Base-by-base conservation (phyloP, 2,888 invertebrate genomes). In the Macrophya alboannulata region DNA sequence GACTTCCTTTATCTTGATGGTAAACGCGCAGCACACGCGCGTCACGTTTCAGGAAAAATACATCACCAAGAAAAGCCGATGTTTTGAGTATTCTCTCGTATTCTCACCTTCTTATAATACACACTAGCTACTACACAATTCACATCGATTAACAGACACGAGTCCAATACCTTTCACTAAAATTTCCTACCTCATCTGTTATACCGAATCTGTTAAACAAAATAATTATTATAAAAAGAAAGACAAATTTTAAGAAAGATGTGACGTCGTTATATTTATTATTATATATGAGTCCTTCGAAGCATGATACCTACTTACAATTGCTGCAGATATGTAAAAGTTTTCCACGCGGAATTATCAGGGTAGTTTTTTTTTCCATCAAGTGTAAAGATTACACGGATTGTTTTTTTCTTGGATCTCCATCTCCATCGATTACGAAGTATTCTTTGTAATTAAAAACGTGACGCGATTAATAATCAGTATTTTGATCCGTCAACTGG, bases 11-110 rank as follows among this genome's bases (percentile, higher is more conserved):
- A 21, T 72, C 72, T 72, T 45, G 72, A 43, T 72, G 17, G 31
- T 31, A 31, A 3, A 31, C 31, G 12, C 45, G 12, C 45, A 45
- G 43, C 45, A 10, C 45, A 31, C 45, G 45, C 45, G 45, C n/a
- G 45, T 15, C 21, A 74, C 45, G 43, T 45, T 74, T 74, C 72
- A 74, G 43, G 15, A 74, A 74, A 74, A 12, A 45, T 74, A 74
- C 21, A 43, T 43, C 45, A 45, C 21, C 4, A 10, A 0, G 72
- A 74, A 68, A 68, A 37, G 37, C 31, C 15, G 12, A 12, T 37
- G 21, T 45, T n/a, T n/a, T 45, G n/a, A 74, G 45, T 74, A 40
- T 71, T 71, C 40, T 40, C 40, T n/a, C 12, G 25, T 12, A 9
- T 62, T 55, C 55, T 55, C 25, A 62, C 12, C 21, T 25, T 3